These are phyloP conservation scores for Malurus cyaneus DNA, from an alignment of 2,113 vertebrate species.

Conservation along the genomic window DNA sequence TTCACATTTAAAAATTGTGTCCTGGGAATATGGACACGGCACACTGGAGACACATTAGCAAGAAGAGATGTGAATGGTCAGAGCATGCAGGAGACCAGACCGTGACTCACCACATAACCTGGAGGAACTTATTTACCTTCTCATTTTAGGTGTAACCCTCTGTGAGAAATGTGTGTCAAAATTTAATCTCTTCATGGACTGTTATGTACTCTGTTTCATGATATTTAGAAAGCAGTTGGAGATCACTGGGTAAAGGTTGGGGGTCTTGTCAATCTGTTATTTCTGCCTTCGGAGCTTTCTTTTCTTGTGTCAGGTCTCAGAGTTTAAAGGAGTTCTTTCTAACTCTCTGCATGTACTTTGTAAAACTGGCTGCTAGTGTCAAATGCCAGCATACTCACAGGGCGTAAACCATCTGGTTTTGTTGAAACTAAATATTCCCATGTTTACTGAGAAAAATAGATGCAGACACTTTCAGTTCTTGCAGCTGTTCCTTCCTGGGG, in stretches of 20 bases:
- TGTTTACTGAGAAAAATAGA: constrained; percentile 51
- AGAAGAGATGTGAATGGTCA: not conserved
- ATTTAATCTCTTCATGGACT: not conserved
- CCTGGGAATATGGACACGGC: not conserved
- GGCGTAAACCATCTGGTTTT: constrained; percentile 32
- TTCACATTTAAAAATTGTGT: not conserved
- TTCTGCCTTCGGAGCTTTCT: not conserved
- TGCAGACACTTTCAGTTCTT: constrained; percentile 19
- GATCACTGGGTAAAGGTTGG: not conserved
- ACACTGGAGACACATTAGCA: not conserved
- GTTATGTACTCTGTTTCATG: not conserved
- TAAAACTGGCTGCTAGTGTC: constrained; percentile 33
- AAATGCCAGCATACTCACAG: constrained; percentile 31
- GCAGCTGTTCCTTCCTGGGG: constrained; percentile 39
- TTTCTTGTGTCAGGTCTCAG: not conserved
- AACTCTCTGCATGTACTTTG: not conserved
- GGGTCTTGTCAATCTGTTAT: not conserved
- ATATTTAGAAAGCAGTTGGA: not conserved
- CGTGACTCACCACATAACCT: not conserved
- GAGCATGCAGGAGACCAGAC: not conserved
- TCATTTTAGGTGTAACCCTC: not conserved
- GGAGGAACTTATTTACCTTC: not conserved
- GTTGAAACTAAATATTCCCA: constrained; percentile 37
- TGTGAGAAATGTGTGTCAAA: not conserved
- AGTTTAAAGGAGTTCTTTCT: constrained; percentile 7